Percentiles rank a stretch among this genome's conserved stretches.
Conservation (phyloP, 2,113 vertebrate species). For the Pseudorectes ferrugineus region DNA sequence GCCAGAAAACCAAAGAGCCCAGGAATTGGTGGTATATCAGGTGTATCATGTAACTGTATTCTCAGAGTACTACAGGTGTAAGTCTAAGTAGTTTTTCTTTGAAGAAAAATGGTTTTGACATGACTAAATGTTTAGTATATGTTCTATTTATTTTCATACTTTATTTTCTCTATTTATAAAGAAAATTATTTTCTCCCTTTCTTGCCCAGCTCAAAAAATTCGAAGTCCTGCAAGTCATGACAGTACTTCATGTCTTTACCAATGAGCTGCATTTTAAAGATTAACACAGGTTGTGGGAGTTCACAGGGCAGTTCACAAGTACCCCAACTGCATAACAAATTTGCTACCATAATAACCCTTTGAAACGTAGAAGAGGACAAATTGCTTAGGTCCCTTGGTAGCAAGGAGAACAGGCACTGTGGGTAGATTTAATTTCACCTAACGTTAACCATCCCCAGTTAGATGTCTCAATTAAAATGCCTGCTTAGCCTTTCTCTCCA, state of each 20-base stretch:
- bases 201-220: background rate
- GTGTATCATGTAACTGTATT: background rate
- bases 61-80: background rate
- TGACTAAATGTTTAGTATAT: background rate
- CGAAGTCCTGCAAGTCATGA: background rate
- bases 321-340: background rate
- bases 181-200: background rate
- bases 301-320: background rate
- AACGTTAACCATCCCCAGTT: background rate
- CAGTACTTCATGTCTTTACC: background rate
- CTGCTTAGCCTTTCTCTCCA: background rate
- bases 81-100: background rate
- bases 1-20: background rate
- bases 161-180: background rate
- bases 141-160: background rate
- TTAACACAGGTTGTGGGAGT: background rate
- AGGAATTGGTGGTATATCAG: background rate
- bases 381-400: background rate
- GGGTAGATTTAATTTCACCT: conserved; percentile 9
- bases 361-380: background rate
- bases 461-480: background rate
- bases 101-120: background rate
- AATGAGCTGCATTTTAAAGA: background rate
- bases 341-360: background rate
- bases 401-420: background rate